Conservation (phyloP, 2,113 vertebrate genomes). For the Epinephelus lanceolatus region DNA sequence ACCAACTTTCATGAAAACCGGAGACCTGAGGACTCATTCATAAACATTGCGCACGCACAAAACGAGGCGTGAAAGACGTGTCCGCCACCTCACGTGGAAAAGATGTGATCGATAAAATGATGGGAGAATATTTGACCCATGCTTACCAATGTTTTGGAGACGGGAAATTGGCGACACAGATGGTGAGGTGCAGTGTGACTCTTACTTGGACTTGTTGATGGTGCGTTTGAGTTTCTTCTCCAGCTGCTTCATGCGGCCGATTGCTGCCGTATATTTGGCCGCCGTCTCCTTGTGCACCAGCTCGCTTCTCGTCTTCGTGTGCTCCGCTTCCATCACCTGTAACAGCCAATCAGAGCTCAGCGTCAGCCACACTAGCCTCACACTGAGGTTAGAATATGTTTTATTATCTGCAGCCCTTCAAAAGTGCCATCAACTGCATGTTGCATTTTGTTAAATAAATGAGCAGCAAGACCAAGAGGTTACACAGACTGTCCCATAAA, state of each 20-base stretch:
- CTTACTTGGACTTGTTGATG: slow-evolving; percentile 98
- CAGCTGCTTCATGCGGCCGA: slow-evolving; percentile 94
- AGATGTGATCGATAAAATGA: too few relatives aligned
- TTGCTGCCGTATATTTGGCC: slow-evolving; percentile 92
- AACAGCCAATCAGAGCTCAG: slow-evolving; percentile 36
- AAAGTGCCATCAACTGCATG: background rate
- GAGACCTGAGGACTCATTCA: too few relatives aligned
- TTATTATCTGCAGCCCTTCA: background rate
- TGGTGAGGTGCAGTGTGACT: background rate
- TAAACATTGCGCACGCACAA: too few relatives aligned
- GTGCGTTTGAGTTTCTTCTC: slow-evolving; percentile 97
- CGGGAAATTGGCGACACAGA: too few relatives aligned
- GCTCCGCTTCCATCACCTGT: slow-evolving; percentile 97
- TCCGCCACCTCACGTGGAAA: too few relatives aligned
- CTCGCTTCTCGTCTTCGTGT: slow-evolving; percentile 94
- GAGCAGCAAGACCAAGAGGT: background rate
- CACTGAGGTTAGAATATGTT: too few relatives aligned
- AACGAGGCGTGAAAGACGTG: too few relatives aligned
- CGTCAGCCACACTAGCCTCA: background rate
- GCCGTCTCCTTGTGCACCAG: slow-evolving; percentile 95
- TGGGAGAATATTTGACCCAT: too few relatives aligned
- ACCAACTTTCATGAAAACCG: too few relatives aligned
- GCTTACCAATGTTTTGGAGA: too few relatives aligned
- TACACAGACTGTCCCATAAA: background rate
- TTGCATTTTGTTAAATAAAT: background rate